Percentiles rank a stretch among this genome's conserved stretches.
Conservation (phyloP, 2,797 vertebrate genomes). For the Cetoscarus ocellatus region DNA sequence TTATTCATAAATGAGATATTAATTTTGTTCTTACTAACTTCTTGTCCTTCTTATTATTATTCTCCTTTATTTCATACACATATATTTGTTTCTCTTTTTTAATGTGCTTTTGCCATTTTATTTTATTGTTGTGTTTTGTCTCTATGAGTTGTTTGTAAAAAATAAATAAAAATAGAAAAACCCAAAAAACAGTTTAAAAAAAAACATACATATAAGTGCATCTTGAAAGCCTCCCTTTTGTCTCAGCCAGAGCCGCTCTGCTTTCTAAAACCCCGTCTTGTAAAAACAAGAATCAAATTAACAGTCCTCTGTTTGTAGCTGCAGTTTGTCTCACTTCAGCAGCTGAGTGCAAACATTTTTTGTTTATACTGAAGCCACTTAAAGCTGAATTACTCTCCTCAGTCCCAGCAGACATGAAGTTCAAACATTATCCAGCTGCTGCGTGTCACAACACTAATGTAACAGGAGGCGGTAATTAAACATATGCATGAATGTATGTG, state of each 20-base stretch:
- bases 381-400: background rate
- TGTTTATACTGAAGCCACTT: slow-evolving; percentile 22
- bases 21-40: no score
- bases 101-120: no score
- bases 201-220: no score
- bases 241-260: background rate
- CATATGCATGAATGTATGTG: slow-evolving; percentile 8
- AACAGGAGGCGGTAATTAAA: slow-evolving; percentile 21
- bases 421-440: slow-evolving; percentile 28
- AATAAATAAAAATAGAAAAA: no score
- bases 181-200: no score
- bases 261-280: background rate
- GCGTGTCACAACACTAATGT: slow-evolving; percentile 24
- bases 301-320: background rate
- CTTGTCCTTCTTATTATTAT: no score
- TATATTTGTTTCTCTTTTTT: no score
- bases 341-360: slow-evolving; percentile 5
- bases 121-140: no score
- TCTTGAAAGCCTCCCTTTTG: no score
- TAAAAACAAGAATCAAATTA: background rate
- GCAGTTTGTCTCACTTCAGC: slow-evolving; percentile 13
- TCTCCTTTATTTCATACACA: no score
- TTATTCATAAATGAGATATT: no score
- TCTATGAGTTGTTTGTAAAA: no score
- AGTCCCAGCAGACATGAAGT: slow-evolving; percentile 19